Percentiles rank a stretch among this genome's conserved stretches.
phyloP scores from a whole-genome alignment of 2,888 invertebrate species.

The Philonicus albiceps region DNA sequence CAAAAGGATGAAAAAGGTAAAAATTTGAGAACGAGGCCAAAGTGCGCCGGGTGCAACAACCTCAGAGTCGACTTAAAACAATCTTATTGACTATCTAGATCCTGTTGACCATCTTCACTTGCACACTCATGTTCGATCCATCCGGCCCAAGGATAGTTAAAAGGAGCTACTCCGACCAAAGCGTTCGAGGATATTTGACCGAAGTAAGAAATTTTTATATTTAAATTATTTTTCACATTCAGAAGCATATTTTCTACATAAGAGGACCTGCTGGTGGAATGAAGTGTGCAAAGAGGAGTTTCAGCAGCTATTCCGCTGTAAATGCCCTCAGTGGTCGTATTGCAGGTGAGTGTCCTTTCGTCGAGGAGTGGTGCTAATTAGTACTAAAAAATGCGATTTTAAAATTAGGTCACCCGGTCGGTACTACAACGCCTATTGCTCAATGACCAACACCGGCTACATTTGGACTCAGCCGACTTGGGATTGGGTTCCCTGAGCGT shows the following conservation, averaged over 20 bases:
- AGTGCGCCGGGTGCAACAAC: neutral
- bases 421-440: conserved; percentile 90
- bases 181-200: conserved; percentile 81
- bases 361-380: neutral
- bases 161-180: conserved; percentile 81
- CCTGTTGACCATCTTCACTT: conserved; percentile 51
- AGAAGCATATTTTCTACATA: conserved; percentile 47
- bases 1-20: neutral
- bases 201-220: conserved; percentile 68
- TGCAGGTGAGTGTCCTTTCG: conserved; percentile 67
- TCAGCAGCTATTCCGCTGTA: conserved; percentile 84
- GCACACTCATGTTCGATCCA: conserved; percentile 50
- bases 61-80: neutral
- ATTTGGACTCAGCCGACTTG: conserved; percentile 84
- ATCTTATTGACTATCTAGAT: conserved; percentile 46
- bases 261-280: conserved; percentile 95
- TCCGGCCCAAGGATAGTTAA: conserved; percentile 64
- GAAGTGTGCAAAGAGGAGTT: conserved; percentile 93
- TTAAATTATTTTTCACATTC: conserved; percentile 2
- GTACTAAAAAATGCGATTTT: neutral
- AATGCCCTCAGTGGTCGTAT: conserved; percentile 87
- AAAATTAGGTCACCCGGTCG: conserved; percentile 74
- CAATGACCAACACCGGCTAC: conserved; percentile 89
- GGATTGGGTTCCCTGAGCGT: conserved; percentile 57
- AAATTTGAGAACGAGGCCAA: neutral